A percentile compares a stretch with the other conserved stretches of the same genome.
phyloP scores from a whole-genome alignment of 2,888 invertebrate genomes.

The Malthinus flaveolus region DNA sequence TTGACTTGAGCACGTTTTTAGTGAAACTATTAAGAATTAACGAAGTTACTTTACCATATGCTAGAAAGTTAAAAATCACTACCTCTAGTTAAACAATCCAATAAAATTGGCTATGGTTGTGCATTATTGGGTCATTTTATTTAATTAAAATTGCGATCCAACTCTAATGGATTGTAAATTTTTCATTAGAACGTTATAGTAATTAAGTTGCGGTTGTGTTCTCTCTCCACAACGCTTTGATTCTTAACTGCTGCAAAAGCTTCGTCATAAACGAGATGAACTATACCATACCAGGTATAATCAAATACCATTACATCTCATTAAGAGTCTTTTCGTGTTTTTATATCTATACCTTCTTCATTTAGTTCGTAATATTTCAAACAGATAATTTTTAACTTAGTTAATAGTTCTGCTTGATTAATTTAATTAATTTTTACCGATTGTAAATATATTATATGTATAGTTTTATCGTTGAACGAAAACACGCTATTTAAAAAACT shows the following conservation, averaged over 20 bases:
- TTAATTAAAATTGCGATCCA: constrained; percentile 17
- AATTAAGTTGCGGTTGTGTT: constrained; percentile 17
- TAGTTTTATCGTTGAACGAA: too few relatives aligned
- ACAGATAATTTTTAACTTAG: too few relatives aligned
- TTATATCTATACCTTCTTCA: not conserved
- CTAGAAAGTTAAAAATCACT: constrained; percentile 16
- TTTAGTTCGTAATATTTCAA: too few relatives aligned
- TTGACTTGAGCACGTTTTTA: constrained; percentile 8
- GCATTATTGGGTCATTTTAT: constrained; percentile 17
- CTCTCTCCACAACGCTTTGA: constrained; percentile 10
- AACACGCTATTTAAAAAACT: too few relatives aligned
- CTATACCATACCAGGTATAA: not conserved
- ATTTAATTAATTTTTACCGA: too few relatives aligned
- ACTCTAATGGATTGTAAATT: too few relatives aligned
- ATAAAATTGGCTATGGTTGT: constrained; percentile 11
- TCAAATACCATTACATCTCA: constrained; percentile 10
- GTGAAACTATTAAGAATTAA: constrained; percentile 10
- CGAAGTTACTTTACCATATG: constrained; percentile 17
- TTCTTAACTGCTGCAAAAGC: constrained; percentile 10
- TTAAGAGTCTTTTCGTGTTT: constrained; percentile 20
- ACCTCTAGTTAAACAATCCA: constrained; percentile 14
- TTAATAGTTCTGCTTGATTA: too few relatives aligned
- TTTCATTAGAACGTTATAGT: constrained; percentile 13
- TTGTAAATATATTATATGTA: too few relatives aligned
- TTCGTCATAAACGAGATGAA: constrained; percentile 1